Base-by-base conservation (phyloP, 2,888 invertebrate genomes). In the Caenorhabditis drosophilae region DNA sequence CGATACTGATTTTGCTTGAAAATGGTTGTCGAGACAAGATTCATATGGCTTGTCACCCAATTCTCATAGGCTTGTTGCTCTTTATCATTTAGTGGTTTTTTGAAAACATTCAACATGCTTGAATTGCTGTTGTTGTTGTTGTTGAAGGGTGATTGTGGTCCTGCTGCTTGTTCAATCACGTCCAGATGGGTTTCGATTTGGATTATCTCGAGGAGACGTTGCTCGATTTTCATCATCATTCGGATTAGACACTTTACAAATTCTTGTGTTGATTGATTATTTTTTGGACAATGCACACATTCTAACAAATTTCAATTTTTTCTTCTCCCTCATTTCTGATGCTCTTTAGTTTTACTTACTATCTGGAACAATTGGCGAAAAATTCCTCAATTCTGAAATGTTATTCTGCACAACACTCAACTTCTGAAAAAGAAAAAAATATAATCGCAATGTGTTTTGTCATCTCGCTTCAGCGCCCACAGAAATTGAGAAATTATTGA, bases 361-460 rank as follows among this genome's bases (percentile, higher is more conserved):
- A 38, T 67, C 67, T 1, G 67, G 57, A 1, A 52, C 38, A 6
- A 55, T 53, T 1, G 67, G 60, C 15, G 67, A 61, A 40, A 58
- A 67, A 0, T 23, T 18, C 12, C 18, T 18, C 0, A 67, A 38
- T 42, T 61, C 60, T 7, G 35, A 42, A 4, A 35, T 2, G 23
- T 57, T 49, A 12, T 57, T 47, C 6, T 25, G 45, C 9, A 61
- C 60, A 2, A 55, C 25, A 23, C 60, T 60, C 20, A 67, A 20
- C 20, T 67, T 46, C 34, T 48, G 31, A 26, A 46, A 46, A 26
- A n/a, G n/a, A n/a, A n/a, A 31, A 7, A 47, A 12, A 12, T 6
- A 6, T 38, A 11, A 16, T 38, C 15, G 6, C 6, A 11, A 38
- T 38, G 6, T 6, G 16, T 38, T 6, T 38, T 38, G 18, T n/a